Evolutionary conservation across 1,140 invertebrate genomes (phyloP), one percentile per base, ranked within the genome.

Genomic region (Melitaea cinxia): DNA sequence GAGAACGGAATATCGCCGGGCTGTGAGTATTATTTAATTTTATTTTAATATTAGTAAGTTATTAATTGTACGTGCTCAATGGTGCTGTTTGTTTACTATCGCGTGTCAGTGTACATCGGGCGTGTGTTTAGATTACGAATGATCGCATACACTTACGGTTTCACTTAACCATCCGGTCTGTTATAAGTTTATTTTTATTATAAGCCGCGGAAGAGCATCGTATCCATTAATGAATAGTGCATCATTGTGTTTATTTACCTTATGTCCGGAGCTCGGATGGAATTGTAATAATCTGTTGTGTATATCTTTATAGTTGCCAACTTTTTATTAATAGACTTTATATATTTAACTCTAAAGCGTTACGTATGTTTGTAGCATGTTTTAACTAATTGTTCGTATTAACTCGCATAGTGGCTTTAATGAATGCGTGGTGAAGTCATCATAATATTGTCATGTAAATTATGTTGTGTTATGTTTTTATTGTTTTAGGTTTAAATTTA

Each of bases 1-100:
- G 92, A 94, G 86, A 95, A 96, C 84, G 95, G 95, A 74, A 95
- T 95, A 66, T 94, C 94, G 71, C 96, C 96, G 69, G 96, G 95
- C 92, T 96, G 95, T 96, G 93, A 96, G 95, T 95, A 85, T 75
- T 73, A 39, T 42, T 42, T 65, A 53, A 21, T 15, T 28, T 28
- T 55, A 58, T 19, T 33, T 52, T 30, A 6, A 56, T 56, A 47
- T 21, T 47, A 47, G 23, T n/a, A 47, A 2, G 19, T 47, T 2
- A 17, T 17, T 12, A 9, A 1, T 21, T 1, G 14, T 9, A 4
- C 23, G 9, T 55, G 9, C 37, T 42, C 37, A n/a, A n/a, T n/a
- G n/a, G 37, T 42, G 37, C 65, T n/a, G 65, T 80, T 77, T 77
- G 65, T 78, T 81, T 82, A 76, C 72, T 54, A 68, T 71, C 15